Evolutionary conservation across 2,113 vertebrate species (phyloP).

Genomic region (Raja brachyura): DNA sequence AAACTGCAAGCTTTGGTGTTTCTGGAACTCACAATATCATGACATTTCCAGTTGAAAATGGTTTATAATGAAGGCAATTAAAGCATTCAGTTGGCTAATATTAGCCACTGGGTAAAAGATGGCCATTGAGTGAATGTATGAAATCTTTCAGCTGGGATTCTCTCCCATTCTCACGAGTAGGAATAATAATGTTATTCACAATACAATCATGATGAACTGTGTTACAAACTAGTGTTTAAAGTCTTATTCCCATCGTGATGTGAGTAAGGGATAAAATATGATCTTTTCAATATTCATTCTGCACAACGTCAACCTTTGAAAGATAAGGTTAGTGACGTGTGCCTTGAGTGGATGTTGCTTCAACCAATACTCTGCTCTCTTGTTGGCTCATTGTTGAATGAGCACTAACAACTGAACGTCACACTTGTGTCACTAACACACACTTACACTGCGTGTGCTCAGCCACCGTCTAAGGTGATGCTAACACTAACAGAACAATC

Average conservation of each 20-base stretch:
- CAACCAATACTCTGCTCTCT: background rate
- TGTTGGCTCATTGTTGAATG: background rate
- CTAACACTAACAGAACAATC: background rate
- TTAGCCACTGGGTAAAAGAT: background rate
- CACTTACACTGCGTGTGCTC: background rate
- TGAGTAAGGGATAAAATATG: background rate
- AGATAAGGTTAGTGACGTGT: background rate
- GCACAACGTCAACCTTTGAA: background rate
- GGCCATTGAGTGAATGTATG: background rate
- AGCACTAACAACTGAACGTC: no score
- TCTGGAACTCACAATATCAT: background rate
- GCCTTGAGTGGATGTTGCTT: background rate
- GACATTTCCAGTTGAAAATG: no score
- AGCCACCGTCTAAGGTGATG: background rate
- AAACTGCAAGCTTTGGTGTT: background rate
- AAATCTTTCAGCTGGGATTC: constrained; percentile 12
- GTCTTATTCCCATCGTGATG: background rate
- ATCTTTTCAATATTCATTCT: background rate
- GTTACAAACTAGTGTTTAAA: background rate
- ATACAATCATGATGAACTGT: constrained; percentile 1
- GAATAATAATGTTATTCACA: constrained; percentile 34
- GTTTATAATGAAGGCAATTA: constrained; percentile 20
- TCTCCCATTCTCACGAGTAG: background rate
- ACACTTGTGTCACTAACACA: background rate
- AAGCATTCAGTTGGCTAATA: background rate